These are phyloP conservation scores for Himalopsyche japonica DNA, from an alignment of 2,888 invertebrate species.

Conservation along the genomic window DNA sequence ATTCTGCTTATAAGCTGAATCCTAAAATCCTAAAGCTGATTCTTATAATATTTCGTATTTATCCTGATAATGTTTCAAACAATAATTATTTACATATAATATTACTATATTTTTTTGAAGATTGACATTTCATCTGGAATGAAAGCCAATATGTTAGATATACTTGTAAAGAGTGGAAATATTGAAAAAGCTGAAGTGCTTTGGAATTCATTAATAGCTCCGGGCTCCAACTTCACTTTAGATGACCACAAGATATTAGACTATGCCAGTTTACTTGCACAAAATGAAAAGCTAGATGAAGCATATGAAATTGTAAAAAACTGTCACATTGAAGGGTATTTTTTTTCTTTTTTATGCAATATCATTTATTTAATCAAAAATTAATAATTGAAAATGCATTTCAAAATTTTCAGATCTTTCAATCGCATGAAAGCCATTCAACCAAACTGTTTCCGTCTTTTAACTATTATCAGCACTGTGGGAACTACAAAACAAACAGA, in stretches of 20 bases:
- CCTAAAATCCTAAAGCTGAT: too few relatives aligned
- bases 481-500: conserved; percentile 50
- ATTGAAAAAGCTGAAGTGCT: conserved; percentile 58
- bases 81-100: too few relatives aligned
- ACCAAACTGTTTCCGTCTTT: conserved; percentile 65
- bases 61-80: neutral
- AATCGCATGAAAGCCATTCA: conserved; percentile 55
- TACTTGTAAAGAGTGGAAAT: conserved; percentile 62
- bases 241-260: conserved; percentile 71
- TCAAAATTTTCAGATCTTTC: conserved; percentile 44
- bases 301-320: conserved; percentile 57
- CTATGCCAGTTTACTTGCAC: conserved; percentile 63
- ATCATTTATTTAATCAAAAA: neutral
- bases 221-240: conserved; percentile 54
- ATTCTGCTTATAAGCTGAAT: neutral
- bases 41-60: neutral
- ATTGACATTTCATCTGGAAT: conserved; percentile 66
- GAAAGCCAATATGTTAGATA: conserved; percentile 65
- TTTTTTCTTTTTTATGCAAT: neutral
- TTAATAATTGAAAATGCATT: conserved; percentile 2
- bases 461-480: conserved; percentile 58
- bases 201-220: conserved; percentile 53
- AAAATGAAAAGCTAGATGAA: conserved; percentile 51
- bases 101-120: conserved; percentile 43
- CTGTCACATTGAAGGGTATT: conserved; percentile 55